These are phyloP conservation scores for Mycetomoellerius zeteki DNA, from an alignment of 1,140 invertebrate genomes.

Conservation along the genomic window DNA sequence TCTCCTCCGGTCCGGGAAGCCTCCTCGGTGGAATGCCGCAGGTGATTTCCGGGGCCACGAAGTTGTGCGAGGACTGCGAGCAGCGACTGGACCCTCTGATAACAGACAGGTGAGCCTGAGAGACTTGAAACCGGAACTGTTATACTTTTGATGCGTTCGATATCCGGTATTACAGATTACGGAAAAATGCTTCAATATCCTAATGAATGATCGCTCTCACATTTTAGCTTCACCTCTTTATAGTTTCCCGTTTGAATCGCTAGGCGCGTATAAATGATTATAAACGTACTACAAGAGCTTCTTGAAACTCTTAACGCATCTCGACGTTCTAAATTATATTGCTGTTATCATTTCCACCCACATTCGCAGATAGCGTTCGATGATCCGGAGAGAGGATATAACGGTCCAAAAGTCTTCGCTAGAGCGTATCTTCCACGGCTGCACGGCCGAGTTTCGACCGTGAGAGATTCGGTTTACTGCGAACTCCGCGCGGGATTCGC, in stretches of 20 bases:
- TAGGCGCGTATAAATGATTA: background rate
- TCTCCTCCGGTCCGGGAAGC: constrained; percentile 80
- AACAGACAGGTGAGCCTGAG: constrained; percentile 81
- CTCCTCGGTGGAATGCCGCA: constrained; percentile 81
- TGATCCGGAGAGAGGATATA: constrained; percentile 61
- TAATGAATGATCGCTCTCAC: background rate
- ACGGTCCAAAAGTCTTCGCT: constrained; percentile 40
- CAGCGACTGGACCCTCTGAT: constrained; percentile 84
- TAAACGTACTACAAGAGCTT: background rate
- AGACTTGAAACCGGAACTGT: background rate
- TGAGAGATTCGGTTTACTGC: constrained; percentile 49
- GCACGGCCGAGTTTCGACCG: constrained; percentile 46
- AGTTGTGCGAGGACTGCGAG: constrained; percentile 85
- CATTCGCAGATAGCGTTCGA: constrained; percentile 34
- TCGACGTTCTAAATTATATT: constrained; percentile 30
- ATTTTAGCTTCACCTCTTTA: background rate
- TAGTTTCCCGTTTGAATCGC: background rate
- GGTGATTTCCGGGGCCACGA: constrained; percentile 82
- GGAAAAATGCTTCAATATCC: background rate
- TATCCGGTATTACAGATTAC: background rate
- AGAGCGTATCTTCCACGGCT: constrained; percentile 29
- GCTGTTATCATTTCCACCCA: constrained; percentile 33
- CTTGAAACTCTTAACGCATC: constrained; percentile 11
- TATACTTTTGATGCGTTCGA: background rate
- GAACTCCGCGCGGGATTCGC: constrained; percentile 34